Evolutionary conservation across 2,113 vertebrate genomes (phyloP).

Genomic region (Sus scrofa): DNA sequence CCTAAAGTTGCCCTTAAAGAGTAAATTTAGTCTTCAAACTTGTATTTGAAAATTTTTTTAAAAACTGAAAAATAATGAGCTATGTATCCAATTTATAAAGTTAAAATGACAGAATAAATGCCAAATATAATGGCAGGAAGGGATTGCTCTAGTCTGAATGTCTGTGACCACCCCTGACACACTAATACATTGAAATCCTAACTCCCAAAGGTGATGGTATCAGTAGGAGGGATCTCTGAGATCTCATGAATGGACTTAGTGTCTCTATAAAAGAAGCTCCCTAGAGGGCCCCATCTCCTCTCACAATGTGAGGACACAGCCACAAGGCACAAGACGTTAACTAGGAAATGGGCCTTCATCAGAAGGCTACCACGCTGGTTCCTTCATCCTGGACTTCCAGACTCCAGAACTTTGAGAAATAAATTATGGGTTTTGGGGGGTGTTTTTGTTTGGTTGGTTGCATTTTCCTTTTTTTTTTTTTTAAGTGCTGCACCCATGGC

Average conservation of each 20-base stretch:
- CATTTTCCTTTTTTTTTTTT: too few species aligned
- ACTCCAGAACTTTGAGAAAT: neutral
- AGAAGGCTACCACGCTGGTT: neutral
- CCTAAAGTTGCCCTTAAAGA: neutral
- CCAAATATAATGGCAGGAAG: neutral
- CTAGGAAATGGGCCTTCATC: neutral
- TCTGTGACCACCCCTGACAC: neutral
- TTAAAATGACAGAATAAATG: neutral
- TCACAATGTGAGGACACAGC: neutral
- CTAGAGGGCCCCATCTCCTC: neutral
- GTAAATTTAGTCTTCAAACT: slow-evolving; percentile 3
- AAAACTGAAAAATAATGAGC: neutral
- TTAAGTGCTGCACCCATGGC: too few species aligned
- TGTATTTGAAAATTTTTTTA: neutral
- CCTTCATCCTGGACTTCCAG: neutral
- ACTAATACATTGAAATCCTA: neutral
- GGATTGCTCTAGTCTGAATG: neutral
- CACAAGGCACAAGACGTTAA: neutral
- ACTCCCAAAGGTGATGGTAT: neutral
- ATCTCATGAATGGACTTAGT: neutral
- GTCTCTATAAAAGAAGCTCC: neutral
- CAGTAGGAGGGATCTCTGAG: neutral
- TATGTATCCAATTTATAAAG: neutral
- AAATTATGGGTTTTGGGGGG: neutral
- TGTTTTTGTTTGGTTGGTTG: too few species aligned